Conservation (phyloP, 92 coral and sea anemone species). For the Pocillopora meandrina region DNA sequence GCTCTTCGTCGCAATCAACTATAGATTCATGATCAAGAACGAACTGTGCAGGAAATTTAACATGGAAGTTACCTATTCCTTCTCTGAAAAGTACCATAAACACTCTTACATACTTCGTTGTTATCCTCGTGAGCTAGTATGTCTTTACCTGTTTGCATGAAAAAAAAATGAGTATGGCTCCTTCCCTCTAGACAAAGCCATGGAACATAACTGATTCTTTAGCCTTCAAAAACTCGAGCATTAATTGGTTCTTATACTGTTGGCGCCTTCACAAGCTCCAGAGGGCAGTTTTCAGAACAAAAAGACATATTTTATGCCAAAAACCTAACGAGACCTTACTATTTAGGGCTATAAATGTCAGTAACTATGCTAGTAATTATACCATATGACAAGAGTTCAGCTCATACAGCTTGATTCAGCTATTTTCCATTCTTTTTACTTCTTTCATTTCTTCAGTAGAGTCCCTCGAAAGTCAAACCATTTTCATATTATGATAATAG, state of each 20-base stretch:
- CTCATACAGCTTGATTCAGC: too few species aligned
- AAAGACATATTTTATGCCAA: background rate
- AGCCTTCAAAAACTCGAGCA: conserved; percentile 2
- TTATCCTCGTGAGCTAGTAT: background rate
- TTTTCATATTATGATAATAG: too few species aligned
- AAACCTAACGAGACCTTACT: too few species aligned
- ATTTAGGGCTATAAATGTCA: too few species aligned
- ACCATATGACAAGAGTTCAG: too few species aligned
- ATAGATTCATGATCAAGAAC: background rate
- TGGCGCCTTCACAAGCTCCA: conserved; percentile 6
- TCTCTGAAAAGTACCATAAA: background rate
- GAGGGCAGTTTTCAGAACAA: background rate
- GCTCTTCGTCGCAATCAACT: background rate
- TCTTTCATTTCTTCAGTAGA: too few species aligned
- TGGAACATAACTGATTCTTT: conserved; percentile 7
- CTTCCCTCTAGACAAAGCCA: background rate
- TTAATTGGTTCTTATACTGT: background rate
- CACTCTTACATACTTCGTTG: background rate
- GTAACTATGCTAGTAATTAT: too few species aligned
- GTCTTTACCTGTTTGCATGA: conserved; percentile 4
- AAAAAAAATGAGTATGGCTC: background rate
- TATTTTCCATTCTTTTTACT: too few species aligned
- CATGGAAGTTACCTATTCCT: too few species aligned
- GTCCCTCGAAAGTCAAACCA: too few species aligned
- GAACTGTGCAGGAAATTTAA: background rate